These are phyloP conservation scores for Sepiola atlantica DNA, from an alignment of 2,888 invertebrate genomes.

Conservation along the genomic window DNA sequence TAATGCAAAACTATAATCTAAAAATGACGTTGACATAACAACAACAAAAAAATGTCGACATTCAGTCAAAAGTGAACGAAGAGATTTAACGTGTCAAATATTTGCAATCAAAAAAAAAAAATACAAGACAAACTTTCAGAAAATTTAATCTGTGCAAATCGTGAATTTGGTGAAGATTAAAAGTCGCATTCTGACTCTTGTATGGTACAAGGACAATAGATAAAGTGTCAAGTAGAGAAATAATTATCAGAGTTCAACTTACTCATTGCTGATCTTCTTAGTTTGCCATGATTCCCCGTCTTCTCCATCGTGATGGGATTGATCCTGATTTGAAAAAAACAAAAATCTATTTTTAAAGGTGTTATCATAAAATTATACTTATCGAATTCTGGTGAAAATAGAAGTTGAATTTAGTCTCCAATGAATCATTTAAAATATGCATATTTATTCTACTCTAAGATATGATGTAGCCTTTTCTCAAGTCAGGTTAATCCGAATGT, in stretches of 20 bases:
- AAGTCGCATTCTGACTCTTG: neutral
- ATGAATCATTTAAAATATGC: no score
- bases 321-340: neutral
- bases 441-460: no score
- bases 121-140: neutral
- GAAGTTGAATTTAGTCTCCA: no score
- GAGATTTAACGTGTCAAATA: neutral
- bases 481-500: no score
- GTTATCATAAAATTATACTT: no score
- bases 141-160: neutral
- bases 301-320: constrained; percentile 52
- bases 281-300: constrained; percentile 64
- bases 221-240: neutral
- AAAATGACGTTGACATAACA: neutral
- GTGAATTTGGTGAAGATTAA: constrained; percentile 24
- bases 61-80: neutral
- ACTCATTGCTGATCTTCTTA: constrained; percentile 58
- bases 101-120: neutral
- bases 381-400: no score
- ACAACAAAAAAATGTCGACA: neutral
- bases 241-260: constrained; percentile 48
- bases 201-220: neutral
- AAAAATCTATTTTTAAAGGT: neutral
- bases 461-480: no score
- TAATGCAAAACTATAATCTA: neutral